Conservation (phyloP, 2,888 invertebrate genomes). For the Dorcus parallelipipedus region DNA sequence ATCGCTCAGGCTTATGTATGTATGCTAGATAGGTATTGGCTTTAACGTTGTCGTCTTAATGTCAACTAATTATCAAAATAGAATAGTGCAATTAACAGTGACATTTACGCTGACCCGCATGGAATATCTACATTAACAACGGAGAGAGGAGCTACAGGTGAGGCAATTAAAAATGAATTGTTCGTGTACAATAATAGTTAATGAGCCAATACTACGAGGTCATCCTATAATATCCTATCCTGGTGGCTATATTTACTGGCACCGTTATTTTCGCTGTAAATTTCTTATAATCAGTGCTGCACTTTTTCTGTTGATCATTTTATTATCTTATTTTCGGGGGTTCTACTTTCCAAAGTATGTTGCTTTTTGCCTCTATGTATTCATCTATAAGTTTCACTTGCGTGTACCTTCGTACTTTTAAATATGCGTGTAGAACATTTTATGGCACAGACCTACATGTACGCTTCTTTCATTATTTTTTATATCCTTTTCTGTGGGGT, state of each 20-base stretch:
- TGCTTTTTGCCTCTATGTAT: no score
- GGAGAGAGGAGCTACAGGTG: background rate
- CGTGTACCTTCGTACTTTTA: no score
- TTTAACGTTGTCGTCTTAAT: conserved; percentile 2
- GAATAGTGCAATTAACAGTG: conserved; percentile 9
- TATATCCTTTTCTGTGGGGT: no score
- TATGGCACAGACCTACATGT: no score
- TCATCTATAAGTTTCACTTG: no score
- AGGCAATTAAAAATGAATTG: background rate
- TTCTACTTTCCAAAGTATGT: no score
- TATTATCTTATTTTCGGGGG: background rate
- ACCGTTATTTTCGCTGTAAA: conserved; percentile 2
- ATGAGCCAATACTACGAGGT: conserved; percentile 7
- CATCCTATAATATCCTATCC: background rate
- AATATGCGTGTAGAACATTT: no score
- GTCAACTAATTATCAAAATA: conserved; percentile 11
- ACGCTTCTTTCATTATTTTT: no score
- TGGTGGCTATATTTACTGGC: no score
- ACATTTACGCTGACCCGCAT: conserved; percentile 5
- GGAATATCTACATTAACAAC: background rate
- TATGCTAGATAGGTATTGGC: background rate
- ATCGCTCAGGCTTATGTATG: no score
- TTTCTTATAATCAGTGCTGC: background rate
- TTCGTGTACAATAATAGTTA: conserved; percentile 6
- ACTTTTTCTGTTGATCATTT: conserved; percentile 5